These are phyloP conservation scores for Lydus trimaculatus DNA, from an alignment of 2,888 invertebrate species.

Conservation along the genomic window DNA sequence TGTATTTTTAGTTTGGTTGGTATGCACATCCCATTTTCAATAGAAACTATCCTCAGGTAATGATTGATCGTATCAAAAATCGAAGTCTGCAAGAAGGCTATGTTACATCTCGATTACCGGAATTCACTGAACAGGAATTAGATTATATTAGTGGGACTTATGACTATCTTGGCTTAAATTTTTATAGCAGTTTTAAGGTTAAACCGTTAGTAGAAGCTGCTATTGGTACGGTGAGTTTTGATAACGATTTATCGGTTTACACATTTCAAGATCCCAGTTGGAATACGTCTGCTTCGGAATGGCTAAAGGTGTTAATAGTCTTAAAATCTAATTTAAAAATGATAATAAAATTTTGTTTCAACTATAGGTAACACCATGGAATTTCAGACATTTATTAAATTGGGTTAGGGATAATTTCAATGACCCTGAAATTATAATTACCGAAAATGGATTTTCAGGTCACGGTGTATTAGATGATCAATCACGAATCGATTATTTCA, in stretches of 20 bases:
- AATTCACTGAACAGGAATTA: slow-evolving; percentile 62
- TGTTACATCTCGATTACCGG: slow-evolving; percentile 62
- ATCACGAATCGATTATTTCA: no score
- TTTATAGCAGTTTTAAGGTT: slow-evolving; percentile 64
- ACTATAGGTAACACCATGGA: no score
- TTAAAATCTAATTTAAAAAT: no score
- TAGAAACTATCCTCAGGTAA: slow-evolving; percentile 63
- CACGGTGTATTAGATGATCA: no score
- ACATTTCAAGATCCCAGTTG: slow-evolving; percentile 24
- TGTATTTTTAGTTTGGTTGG: slow-evolving; percentile 39
- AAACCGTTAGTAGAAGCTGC: slow-evolving; percentile 54
- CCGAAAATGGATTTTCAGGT: no score
- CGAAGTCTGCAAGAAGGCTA: slow-evolving; percentile 62
- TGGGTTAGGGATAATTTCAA: no score
- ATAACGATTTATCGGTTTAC: slow-evolving; percentile 22
- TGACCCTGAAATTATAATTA: no score
- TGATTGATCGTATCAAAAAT: slow-evolving; percentile 60
- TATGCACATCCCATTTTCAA: slow-evolving; percentile 62
- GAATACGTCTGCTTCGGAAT: slow-evolving; percentile 18
- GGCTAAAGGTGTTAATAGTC: no score
- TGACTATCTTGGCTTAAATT: slow-evolving; percentile 69
- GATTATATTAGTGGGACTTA: slow-evolving; percentile 58
- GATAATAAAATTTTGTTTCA: no score
- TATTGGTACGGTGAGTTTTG: slow-evolving; percentile 43
- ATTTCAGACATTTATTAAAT: no score